Evolutionary conservation across 2,113 vertebrate species (phyloP), one percentile per base, ranked within the genome.

Genomic region (Isichthys henryi): DNA sequence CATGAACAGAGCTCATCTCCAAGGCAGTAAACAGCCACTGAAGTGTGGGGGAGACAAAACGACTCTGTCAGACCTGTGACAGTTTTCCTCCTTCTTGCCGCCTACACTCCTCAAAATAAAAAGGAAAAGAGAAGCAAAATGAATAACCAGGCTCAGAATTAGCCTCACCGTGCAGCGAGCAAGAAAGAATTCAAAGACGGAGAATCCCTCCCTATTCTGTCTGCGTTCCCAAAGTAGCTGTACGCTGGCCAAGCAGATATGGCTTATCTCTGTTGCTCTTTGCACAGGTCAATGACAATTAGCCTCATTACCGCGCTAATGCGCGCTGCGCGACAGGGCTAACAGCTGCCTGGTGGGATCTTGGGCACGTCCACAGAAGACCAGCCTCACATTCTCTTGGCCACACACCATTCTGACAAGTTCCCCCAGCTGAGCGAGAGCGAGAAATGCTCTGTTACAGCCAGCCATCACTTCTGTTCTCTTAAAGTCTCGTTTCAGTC

Each of bases 1-100:
- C 49, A 53, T 87, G 85, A 87, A 35, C 85, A 87, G 85, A 53
- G 49, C 85, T 53, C 85, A 21, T 31, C 85, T 53, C 19, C n/a
- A 53, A 84, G 82, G 43, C 82, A 84, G 45, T 17, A 53, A 53
- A 53, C 85, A 87, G 85, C 10, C 48, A 35, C 11, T 87, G 50
- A 53, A 56, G 85, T 35, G 27, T 35, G 85, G 27, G 85, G n/a
- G 85, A 35, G 48, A 53, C 48, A 35, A 84, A 53, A 53, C 48
- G n/a, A 53, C 50, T 50, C 23, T 35, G 50, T 52, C 85, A 86
- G 48, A 48, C 45, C 83, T 56, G 85, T 19, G 85, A 53, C 50
- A 52, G 45, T 27, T 39, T 53, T n/a, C 48, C 50, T 53, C 85
- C 82, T 84, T 43, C 39, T n/a, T 17, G 31, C 15, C 74, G 13